Evolutionary conservation across 2,113 vertebrate species (phyloP), one percentile per base, ranked within the genome.

Genomic region (Sylvicapra grimmia): DNA sequence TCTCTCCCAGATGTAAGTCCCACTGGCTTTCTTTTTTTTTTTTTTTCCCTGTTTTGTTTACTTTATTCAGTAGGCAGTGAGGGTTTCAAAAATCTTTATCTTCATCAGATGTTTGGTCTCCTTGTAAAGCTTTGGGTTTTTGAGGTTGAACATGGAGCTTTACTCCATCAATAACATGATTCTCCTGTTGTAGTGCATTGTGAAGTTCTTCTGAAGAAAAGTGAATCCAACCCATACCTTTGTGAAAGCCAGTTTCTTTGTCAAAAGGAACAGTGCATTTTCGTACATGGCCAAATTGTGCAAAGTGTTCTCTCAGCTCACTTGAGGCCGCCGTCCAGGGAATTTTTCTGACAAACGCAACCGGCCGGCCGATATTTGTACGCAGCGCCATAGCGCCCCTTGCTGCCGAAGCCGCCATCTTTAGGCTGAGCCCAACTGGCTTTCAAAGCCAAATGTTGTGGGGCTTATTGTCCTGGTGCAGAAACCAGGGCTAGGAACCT

Each of bases 221-320:
- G 1, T 98, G 97, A 86, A 99, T 29, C 99, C 99, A 99, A 96
- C 99, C 99, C 14, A 98, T 98, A 10, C 99, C 99, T 98, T 2
- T 98, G 95, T 99, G 99, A 98, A 99, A 99, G 44, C 99, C 99
- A 1, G 99, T 99, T 3, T 99, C 98, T 98, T 95, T 99, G 96
- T 99, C 98, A 31, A 31, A 63, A 63, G 61, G 29, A 63, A 63
- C 27, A 63, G 29, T 31, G 29, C 6, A 31, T 29, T 63, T 31
- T 63, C 61, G 31, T 31, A 31, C 61, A 31, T 31, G 29, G 29
- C 29, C 29, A 63, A 63, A 14, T 63, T 15, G 29, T 31, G 29
- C 29, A 31, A 63, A 63, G 61, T 63, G 29, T 63, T 31, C 61
- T 63, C 13, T 31, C 61, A 31, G 61, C 61, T 63, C 29, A 31